A percentile compares a stretch with the other conserved stretches of the same genome.
These are phyloP conservation scores for Tetragonula clypearis DNA, from an alignment of 1,140 invertebrate species.

Conservation along the genomic window DNA sequence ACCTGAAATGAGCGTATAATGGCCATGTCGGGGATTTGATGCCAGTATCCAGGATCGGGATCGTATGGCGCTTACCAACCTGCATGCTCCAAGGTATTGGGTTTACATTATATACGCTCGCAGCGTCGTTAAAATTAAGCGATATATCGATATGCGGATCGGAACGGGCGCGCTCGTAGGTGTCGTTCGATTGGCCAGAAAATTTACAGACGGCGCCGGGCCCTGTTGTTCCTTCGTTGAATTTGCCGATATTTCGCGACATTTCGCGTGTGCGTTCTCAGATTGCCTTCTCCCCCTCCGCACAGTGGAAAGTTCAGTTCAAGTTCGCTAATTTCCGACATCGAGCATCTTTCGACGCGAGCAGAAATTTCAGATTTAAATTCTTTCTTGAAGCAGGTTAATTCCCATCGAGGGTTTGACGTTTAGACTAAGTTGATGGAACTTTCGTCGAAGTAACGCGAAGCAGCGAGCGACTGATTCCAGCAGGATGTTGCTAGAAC, in stretches of 20 bases:
- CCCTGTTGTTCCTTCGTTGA: not conserved
- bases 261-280: not conserved
- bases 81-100: constrained; percentile 59
- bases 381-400: too few relatives aligned
- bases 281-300: too few relatives aligned
- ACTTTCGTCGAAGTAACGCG: too few relatives aligned
- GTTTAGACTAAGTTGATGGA: too few relatives aligned
- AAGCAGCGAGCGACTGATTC: too few relatives aligned
- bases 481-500: too few relatives aligned
- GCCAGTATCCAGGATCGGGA: constrained; percentile 54
- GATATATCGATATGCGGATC: constrained; percentile 62
- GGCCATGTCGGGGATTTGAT: constrained; percentile 66
- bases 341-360: too few relatives aligned
- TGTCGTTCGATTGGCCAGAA: not conserved
- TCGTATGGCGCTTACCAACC: constrained; percentile 54
- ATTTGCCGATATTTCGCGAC: not conserved
- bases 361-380: too few relatives aligned
- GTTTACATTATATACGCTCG: constrained; percentile 61
- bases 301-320: too few relatives aligned
- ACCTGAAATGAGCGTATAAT: constrained; percentile 69
- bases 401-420: too few relatives aligned
- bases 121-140: constrained; percentile 64
- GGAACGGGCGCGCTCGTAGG: not conserved
- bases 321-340: too few relatives aligned
- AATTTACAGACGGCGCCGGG: not conserved